A percentile compares a stretch with the other conserved stretches of the same genome.
Evolutionary conservation across 1,140 invertebrate species (phyloP).

Genomic region (Heliothis virescens): DNA sequence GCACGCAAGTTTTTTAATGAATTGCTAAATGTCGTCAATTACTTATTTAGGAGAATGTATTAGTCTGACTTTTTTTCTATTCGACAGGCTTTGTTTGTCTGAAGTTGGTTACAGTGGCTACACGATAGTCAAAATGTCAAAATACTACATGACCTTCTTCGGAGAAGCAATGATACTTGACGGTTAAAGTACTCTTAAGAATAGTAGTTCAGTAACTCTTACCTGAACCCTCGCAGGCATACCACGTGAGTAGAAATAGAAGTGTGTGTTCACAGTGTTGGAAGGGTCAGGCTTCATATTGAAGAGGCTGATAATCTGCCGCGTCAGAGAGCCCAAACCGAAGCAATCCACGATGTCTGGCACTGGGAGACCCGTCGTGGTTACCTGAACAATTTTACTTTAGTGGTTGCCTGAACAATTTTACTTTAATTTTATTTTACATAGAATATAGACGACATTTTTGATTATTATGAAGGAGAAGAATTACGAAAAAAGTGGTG

Average conservation of each 20-base stretch:
- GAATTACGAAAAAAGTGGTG: too few relatives aligned
- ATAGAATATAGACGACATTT: neutral
- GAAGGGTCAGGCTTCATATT: constrained; percentile 74
- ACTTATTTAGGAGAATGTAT: too few relatives aligned
- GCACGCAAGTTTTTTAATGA: too few relatives aligned
- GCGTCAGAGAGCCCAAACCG: constrained; percentile 65
- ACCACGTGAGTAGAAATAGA: constrained; percentile 72
- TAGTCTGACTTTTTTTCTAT: too few relatives aligned
- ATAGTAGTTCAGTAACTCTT: neutral
- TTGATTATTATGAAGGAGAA: too few relatives aligned
- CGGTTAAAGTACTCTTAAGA: too few relatives aligned
- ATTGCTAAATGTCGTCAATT: too few relatives aligned
- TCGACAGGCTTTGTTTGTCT: too few relatives aligned
- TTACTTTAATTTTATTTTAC: constrained; percentile 37
- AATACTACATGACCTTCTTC: too few relatives aligned
- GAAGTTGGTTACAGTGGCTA: too few relatives aligned
- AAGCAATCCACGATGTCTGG: constrained; percentile 75
- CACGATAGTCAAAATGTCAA: too few relatives aligned
- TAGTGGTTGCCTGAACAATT: constrained; percentile 59
- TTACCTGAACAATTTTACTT: constrained; percentile 55
- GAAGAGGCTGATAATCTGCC: constrained; percentile 59
- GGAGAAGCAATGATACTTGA: too few relatives aligned
- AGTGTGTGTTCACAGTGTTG: constrained; percentile 73
- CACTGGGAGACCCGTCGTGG: constrained; percentile 58
- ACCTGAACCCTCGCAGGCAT: constrained; percentile 70